These are phyloP conservation scores for Penaeus chinensis DNA, from an alignment of 1,140 invertebrate genomes.

Conservation along the genomic window DNA sequence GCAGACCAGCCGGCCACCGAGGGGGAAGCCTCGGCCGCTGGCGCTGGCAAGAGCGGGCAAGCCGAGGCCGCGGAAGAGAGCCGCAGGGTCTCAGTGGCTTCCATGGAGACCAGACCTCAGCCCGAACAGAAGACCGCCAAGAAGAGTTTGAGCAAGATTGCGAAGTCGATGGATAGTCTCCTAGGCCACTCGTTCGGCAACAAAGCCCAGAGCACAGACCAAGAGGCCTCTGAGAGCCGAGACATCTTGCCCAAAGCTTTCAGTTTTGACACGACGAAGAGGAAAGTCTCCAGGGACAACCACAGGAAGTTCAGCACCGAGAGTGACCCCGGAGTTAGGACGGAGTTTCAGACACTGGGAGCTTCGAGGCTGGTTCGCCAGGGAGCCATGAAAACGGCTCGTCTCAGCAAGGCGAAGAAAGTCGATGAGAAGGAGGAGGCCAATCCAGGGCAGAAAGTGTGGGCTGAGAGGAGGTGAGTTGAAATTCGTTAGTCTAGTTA, in stretches of 20 bases:
- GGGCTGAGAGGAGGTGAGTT: conserved; percentile 54
- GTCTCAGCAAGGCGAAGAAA: background rate
- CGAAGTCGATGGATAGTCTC: too few species aligned
- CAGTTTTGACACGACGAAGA: conserved; percentile 33
- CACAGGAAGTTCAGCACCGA: conserved; percentile 45
- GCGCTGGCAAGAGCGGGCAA: too few species aligned
- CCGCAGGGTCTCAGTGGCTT: background rate
- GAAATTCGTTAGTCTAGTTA: background rate
- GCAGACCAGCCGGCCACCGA: too few species aligned
- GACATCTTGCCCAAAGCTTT: conserved; percentile 24
- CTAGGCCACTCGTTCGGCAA: background rate
- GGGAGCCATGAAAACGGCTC: conserved; percentile 44
- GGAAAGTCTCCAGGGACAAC: conserved; percentile 42
- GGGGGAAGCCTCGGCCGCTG: background rate
- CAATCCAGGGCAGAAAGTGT: conserved; percentile 9
- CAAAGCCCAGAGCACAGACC: conserved; percentile 19
- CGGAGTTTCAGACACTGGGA: conserved; percentile 3
- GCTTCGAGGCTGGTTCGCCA: conserved; percentile 29
- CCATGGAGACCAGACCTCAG: too few species aligned
- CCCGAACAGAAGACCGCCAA: too few species aligned
- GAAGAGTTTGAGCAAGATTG: too few species aligned
- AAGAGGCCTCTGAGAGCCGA: background rate
- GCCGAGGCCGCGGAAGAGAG: background rate
- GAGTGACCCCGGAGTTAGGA: conserved; percentile 52
- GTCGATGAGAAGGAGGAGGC: background rate